Conservation (phyloP, 1,140 invertebrate species). For the Drosophila guanche region DNA sequence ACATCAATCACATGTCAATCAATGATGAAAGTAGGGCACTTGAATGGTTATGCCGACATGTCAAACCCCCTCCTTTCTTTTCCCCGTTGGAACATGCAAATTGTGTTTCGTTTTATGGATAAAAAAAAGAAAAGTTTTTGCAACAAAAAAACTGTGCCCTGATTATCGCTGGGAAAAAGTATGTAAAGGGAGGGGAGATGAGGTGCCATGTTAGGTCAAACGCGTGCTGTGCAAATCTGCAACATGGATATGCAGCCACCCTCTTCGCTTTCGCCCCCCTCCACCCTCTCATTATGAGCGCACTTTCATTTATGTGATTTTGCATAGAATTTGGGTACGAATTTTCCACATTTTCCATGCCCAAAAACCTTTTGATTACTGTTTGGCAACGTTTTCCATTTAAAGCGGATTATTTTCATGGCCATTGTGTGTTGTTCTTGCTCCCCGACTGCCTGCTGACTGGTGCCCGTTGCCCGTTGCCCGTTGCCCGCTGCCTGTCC, state of each 20-base stretch:
- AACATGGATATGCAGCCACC: constrained; percentile 34
- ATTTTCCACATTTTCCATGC: constrained; percentile 48
- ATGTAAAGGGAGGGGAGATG: constrained; percentile 4
- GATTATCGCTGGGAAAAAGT: constrained; percentile 27
- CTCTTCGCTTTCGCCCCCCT: background rate
- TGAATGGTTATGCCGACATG: constrained; percentile 56
- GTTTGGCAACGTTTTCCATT: constrained; percentile 73
- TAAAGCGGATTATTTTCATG: constrained; percentile 82
- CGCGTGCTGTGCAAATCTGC: constrained; percentile 48
- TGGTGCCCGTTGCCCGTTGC: constrained; percentile 16
- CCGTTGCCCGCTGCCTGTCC: constrained; percentile 24
- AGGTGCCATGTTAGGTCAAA: constrained; percentile 62
- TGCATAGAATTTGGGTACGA: constrained; percentile 50
- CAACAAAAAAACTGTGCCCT: constrained; percentile 31
- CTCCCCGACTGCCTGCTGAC: background rate
- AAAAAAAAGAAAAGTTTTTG: constrained; percentile 47
- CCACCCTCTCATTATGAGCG: constrained; percentile 4
- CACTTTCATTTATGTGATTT: constrained; percentile 34
- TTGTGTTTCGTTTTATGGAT: constrained; percentile 64
- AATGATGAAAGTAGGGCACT: constrained; percentile 73
- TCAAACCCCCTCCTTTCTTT: constrained; percentile 38
- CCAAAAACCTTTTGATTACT: constrained; percentile 41
- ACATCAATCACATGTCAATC: constrained; percentile 82
- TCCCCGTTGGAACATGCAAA: constrained; percentile 69
- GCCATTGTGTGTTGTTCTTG: constrained; percentile 41